Base-by-base conservation (phyloP, 2,797 vertebrate species). In the Megaceryle alcyon region DNA sequence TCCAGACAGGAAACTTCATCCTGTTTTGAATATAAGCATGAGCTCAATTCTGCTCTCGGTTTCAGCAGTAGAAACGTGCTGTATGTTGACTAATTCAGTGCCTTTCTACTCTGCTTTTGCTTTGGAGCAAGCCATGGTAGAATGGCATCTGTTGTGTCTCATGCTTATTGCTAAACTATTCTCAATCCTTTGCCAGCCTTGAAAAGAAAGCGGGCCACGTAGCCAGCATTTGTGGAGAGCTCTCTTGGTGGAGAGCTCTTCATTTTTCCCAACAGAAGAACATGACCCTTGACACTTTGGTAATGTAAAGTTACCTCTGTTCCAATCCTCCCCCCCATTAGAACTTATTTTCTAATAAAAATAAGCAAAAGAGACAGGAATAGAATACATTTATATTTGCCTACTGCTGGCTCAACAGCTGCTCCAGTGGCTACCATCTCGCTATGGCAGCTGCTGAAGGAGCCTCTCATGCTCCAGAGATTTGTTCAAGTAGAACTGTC, bases 1-100 rank as follows among this genome's bases (percentile, higher is more conserved):
- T 90, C 70, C 65, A 96, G 86, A 28, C 73, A 69, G 94, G 84
- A 84, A 94, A 76, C 41, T 92, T 88, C 59, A 33, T 91, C 95
- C 92, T 86, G 80, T 92, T 94, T 88, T 57, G 81, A 84, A 53
- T 16, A 75, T 48, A 71, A 91, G 84, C 88, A 39, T 6, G 10
- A 70, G 59, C 72, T 90, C 54, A 15, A 17, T 56, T 69, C 86
- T 94, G 77, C 78, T 89, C 66, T 77, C 6, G 5, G 64, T 33
- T 83, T 31, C 69, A 54, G 90, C 70, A 10, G 11, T 26, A 4
- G 7, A 33, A 53, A 33, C 9, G 65, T 19, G 53, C 9, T 37
- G 49, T 8, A 2, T 11, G 6, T n/a, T 41, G 22, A 2, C 56
- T 56, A 9, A 37, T 20, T n/a, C 44, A n/a, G 41, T 25, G 83